phyloP scores from a whole-genome alignment of 2,888 invertebrate genomes.

The Luperina testacea region DNA sequence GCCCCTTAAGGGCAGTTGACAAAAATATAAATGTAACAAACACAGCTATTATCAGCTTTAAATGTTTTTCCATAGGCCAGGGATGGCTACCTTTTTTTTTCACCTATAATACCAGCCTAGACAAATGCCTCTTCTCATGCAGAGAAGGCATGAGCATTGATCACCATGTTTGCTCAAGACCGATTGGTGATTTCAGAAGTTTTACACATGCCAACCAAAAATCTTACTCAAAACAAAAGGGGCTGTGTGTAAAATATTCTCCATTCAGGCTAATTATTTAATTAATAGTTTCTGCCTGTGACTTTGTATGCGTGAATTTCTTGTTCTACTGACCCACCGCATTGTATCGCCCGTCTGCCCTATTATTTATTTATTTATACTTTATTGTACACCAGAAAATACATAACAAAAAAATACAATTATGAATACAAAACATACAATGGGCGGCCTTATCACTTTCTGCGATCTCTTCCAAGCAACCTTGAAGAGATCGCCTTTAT shows the following conservation, averaged over 20 bases:
- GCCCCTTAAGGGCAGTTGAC: not conserved
- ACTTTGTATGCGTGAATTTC: too few species aligned
- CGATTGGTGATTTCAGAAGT: not conserved
- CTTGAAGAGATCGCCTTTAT: too few species aligned
- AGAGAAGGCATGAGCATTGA: not conserved
- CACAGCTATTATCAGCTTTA: not conserved
- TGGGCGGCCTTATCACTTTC: too few species aligned
- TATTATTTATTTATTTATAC: too few species aligned
- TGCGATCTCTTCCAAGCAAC: too few species aligned
- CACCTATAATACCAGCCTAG: not conserved
- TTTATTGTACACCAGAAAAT: too few species aligned
- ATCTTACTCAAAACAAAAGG: not conserved
- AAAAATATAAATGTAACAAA: not conserved
- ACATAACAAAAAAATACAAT: too few species aligned
- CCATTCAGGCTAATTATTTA: not conserved
- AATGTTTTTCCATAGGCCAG: not conserved
- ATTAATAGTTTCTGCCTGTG: too few species aligned
- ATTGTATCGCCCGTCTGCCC: not conserved
- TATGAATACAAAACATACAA: too few species aligned
- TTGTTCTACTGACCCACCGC: not conserved
- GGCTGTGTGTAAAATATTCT: not conserved
- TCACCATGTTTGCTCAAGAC: not conserved
- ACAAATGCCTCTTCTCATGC: not conserved
- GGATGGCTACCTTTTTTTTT: not conserved
- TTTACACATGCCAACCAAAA: not conserved